Conservation (phyloP, 2,113 vertebrate species). For the Psophia crepitans region DNA sequence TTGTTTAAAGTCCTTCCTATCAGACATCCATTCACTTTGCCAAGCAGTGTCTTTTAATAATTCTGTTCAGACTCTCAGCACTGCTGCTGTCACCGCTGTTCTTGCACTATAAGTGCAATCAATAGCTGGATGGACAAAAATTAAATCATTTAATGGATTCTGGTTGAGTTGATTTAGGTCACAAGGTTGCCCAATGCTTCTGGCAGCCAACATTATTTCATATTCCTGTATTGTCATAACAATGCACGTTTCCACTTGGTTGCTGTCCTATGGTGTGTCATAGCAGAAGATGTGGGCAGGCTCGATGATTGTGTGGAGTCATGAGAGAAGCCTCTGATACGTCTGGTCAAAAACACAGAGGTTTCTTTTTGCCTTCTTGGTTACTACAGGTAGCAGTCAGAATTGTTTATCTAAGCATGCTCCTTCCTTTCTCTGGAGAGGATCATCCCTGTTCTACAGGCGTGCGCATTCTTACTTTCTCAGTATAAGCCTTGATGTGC, state of each 20-base stretch:
- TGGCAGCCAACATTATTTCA: constrained; percentile 59
- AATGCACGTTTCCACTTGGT: constrained; percentile 30
- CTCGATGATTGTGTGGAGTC: neutral
- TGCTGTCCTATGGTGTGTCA: neutral
- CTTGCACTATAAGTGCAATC: constrained; percentile 59
- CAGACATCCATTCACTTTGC: constrained; percentile 57
- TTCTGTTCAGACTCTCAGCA: constrained; percentile 44
- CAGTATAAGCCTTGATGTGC: neutral
- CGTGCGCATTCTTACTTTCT: neutral
- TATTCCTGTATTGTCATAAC: constrained; percentile 48
- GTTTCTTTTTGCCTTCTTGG: neutral
- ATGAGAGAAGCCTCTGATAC: neutral
- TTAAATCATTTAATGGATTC: constrained; percentile 76
- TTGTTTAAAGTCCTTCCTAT: constrained; percentile 65
- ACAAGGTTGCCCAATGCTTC: constrained; percentile 39
- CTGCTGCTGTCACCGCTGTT: constrained; percentile 26
- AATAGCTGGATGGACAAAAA: constrained; percentile 72
- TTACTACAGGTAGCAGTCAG: neutral
- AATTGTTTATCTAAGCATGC: neutral
- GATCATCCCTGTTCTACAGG: neutral
- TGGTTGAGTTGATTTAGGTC: constrained; percentile 74
- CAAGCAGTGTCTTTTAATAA: constrained; percentile 53
- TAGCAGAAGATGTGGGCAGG: neutral
- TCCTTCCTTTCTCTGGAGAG: constrained; percentile 7
- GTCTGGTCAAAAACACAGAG: neutral